Evolutionary conservation across 2,888 invertebrate species (phyloP).

Genomic region (Tethea ocularis): DNA sequence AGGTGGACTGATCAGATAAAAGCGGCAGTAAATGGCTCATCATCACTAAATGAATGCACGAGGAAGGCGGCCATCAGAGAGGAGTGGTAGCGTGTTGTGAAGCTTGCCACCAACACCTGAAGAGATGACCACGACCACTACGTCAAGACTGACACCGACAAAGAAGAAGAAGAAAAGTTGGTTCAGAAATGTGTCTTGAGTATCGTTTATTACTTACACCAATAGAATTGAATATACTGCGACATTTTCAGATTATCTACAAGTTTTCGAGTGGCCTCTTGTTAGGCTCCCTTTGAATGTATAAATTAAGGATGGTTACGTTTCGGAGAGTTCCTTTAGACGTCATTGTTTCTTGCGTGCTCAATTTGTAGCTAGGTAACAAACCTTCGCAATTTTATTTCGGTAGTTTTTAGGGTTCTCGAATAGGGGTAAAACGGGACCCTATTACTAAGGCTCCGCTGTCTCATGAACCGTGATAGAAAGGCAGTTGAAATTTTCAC

Average conservation of each 20-base stretch:
- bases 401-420: neutral
- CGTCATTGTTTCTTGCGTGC: conserved; percentile 15
- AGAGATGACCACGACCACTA: too few species aligned
- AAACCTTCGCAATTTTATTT: conserved; percentile 3
- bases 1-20: too few species aligned
- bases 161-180: too few species aligned
- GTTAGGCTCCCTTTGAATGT: conserved; percentile 45
- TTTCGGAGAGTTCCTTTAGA: conserved; percentile 12
- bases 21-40: too few species aligned
- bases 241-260: conserved; percentile 42
- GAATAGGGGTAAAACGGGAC: too few species aligned
- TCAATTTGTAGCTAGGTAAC: conserved; percentile 9
- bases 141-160: too few species aligned
- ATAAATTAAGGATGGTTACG: conserved; percentile 30
- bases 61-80: too few species aligned
- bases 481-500: neutral
- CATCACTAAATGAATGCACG: too few species aligned
- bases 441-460: too few species aligned
- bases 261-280: conserved; percentile 47
- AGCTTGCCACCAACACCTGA: too few species aligned
- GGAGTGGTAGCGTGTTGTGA: too few species aligned
- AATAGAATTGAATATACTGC: conserved; percentile 27
- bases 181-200: neutral
- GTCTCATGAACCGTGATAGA: too few species aligned
- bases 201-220: conserved; percentile 13